phyloP scores from a whole-genome alignment of 2,888 invertebrate species.

The Callyntrura sp. region DNA sequence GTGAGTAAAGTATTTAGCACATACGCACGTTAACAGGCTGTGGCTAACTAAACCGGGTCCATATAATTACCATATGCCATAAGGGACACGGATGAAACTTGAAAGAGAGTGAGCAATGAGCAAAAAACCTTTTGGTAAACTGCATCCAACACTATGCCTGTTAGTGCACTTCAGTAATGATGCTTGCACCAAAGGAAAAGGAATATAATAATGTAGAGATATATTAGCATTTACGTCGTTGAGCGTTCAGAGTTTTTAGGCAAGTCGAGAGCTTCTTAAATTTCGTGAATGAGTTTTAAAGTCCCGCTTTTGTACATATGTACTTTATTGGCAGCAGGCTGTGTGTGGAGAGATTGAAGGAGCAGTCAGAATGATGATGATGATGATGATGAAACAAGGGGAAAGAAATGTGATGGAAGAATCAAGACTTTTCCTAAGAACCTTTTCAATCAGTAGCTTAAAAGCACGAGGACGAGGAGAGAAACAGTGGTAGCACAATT shows the following conservation, averaged over 20 bases:
- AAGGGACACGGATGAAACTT: background rate
- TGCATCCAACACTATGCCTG: no score
- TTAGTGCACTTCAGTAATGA: background rate
- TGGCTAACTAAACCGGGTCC: background rate
- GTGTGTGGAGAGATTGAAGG: constrained; percentile 15
- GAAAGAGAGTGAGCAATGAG: constrained; percentile 1
- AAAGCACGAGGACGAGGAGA: no score
- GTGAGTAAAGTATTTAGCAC: background rate
- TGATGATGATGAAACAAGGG: constrained; percentile 24
- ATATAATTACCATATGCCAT: background rate
- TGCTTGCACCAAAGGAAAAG: background rate
- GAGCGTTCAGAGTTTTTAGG: background rate
- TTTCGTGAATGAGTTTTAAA: background rate
- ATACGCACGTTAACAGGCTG: background rate
- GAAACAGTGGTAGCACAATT: background rate
- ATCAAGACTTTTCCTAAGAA: constrained; percentile 10
- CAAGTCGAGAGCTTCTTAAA: background rate
- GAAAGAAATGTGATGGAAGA: constrained; percentile 51
- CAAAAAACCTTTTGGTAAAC: constrained; percentile 14
- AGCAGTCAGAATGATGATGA: background rate
- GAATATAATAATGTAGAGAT: background rate
- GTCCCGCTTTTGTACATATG: background rate
- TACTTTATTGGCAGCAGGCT: background rate
- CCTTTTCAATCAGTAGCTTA: constrained; percentile 19
- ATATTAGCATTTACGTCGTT: background rate